Evolutionary conservation across 2,888 invertebrate species (phyloP).

Genomic region (Pardosa pseudoannulata): DNA sequence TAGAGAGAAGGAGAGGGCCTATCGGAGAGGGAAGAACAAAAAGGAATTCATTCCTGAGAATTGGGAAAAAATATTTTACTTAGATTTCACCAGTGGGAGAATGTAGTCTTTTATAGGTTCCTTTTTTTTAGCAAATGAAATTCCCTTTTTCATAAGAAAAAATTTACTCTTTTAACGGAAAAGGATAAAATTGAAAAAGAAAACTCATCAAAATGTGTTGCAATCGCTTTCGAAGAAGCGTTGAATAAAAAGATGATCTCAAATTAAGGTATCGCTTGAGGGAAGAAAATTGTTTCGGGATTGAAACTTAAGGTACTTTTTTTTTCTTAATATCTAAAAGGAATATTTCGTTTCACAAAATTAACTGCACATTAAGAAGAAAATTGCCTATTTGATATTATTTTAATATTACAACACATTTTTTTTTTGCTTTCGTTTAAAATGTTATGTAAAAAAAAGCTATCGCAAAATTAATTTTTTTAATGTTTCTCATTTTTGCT

Average conservation of each 20-base stretch:
- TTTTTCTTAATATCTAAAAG: no score
- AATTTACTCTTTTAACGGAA: background rate
- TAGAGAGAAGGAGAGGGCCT: background rate
- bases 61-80: conserved; percentile 13
- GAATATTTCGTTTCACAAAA: no score
- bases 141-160: background rate
- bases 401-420: no score
- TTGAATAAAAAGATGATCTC: background rate
- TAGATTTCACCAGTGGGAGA: conserved; percentile 10
- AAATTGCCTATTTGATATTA: no score
- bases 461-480: no score
- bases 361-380: no score
- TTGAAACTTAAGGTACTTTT: background rate
- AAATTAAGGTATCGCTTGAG: conserved; percentile 15
- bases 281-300: background rate
- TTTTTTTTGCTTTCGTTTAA: no score
- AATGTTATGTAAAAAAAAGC: no score
- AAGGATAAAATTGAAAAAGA: conserved; percentile 1
- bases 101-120: background rate
- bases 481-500: no score
- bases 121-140: background rate
- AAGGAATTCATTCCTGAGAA: conserved; percentile 8
- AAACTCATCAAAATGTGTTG: background rate
- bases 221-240: background rate
- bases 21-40: background rate